Evolutionary conservation across 2,797 vertebrate genomes (phyloP).

Genomic region (Hyperoplus lanceolatus): DNA sequence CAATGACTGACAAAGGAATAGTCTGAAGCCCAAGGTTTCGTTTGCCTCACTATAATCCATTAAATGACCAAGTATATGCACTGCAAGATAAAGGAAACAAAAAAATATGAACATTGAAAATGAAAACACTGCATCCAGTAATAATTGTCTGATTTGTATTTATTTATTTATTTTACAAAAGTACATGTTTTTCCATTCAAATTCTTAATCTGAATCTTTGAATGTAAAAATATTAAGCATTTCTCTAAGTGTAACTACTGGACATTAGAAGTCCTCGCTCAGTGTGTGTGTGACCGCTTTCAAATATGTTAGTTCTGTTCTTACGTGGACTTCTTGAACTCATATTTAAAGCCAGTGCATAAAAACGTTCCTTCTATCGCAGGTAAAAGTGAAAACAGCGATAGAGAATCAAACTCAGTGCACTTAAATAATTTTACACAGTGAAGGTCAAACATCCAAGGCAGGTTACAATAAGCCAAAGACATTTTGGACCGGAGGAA

Average conservation of each 20-base stretch:
- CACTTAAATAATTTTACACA: slow-evolving; percentile 15
- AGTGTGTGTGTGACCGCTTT: neutral
- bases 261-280: neutral
- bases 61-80: no score
- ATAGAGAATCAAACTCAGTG: neutral
- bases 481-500: neutral
- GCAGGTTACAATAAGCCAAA: slow-evolving; percentile 10
- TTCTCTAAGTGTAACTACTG: neutral
- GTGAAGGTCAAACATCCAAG: slow-evolving; percentile 16
- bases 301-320: neutral
- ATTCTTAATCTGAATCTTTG: neutral
- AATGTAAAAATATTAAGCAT: neutral
- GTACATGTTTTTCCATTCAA: no score
- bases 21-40: no score
- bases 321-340: neutral
- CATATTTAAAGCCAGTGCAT: neutral
- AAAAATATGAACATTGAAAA: no score
- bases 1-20: no score
- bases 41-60: no score
- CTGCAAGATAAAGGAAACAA: no score
- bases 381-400: neutral
- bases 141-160: neutral
- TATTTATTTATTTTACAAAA: neutral
- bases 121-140: no score
- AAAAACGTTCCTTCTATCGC: neutral